phyloP scores from a whole-genome alignment of 2,113 vertebrate species.

The Mus musculus region GRCm39 chr11:26483501-26484000 shows the following conservation, averaged over 20 bases:
- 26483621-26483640: slow-evolving; percentile 19
- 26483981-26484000: slow-evolving; percentile 9
- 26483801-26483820: background rate
- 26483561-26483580: slow-evolving; percentile 25
- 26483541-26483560: background rate
- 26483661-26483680: background rate
- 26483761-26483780: background rate
- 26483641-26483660: background rate
- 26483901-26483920: background rate
- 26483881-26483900: background rate
- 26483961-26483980: slow-evolving; percentile 37
- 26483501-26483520: background rate
- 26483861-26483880: background rate
- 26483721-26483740: background rate
- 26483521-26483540: background rate
- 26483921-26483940: background rate
- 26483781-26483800: background rate
- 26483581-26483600: background rate
- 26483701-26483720: background rate
- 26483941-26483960: slow-evolving; percentile 36
- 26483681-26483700: background rate
- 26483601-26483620: background rate
- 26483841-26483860: slow-evolving; percentile 14
- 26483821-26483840: background rate
- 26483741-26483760: background rate